Base-by-base conservation (phyloP, 2,113 vertebrate genomes). In the Lepisosteus osseus region DNA sequence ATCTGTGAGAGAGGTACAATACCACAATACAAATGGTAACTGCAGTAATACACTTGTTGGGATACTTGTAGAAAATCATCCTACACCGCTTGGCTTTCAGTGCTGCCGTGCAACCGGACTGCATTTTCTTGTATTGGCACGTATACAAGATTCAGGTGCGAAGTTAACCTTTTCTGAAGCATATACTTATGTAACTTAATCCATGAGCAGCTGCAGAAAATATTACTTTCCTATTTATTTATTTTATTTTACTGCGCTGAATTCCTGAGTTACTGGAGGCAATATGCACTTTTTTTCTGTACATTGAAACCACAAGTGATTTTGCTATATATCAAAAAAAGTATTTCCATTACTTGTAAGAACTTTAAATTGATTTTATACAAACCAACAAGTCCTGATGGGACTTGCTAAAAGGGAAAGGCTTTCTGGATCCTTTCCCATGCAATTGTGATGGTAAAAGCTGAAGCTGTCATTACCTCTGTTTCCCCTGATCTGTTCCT, bases 401-500 rank as follows among this genome's bases (percentile, higher is more conserved):
- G 7, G 57, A 47, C 45, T n/a, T 59, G 68, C 42, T 4, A 14
- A 45, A 62, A 41, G 70, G 65, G 57, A 74, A 68, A 70, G 15
- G 67, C 44, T 64, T 57, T 54, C 64, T 12, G 15, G 42, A 29
- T 6, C 29, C 29, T 4, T 66, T 65, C 41, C 42, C 13, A 41
- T 13, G 41, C 43, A 43, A 41, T 44, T 41, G 74, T 40, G 61
- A 64, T 55, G 57, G 45, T 40, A n/a, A 64, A 66, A 70, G 45
- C 67, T 14, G 66, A 56, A 9, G 6, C 55, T 76, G 59, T 55
- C n/a, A 3, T 51, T 81, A 77, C 78, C 86, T 80, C 77, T 54
- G 72, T 77, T 79, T 85, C 82, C 82, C 76, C 76, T 51, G 78
- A 78, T 85, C 86, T 90, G 89, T 79, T 84, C 82, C 83, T 89